Percentiles rank a stretch among this genome's conserved stretches.
These are phyloP conservation scores for Thymelicus acteon DNA, from an alignment of 2,888 invertebrate species.

Conservation along the genomic window DNA sequence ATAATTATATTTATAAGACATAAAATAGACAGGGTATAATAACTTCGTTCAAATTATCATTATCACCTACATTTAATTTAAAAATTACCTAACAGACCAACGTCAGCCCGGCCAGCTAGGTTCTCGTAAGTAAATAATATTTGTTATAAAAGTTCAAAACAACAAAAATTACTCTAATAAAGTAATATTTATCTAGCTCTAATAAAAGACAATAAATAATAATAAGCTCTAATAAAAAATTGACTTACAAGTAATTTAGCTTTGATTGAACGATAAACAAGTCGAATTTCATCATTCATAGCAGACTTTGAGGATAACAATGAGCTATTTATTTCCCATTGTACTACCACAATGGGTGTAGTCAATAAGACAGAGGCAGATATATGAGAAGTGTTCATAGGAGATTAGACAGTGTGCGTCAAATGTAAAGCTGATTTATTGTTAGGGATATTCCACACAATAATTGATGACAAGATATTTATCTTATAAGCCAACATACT, in stretches of 20 bases:
- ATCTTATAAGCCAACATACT: neutral
- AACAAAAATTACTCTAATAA: no score
- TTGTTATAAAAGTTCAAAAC: no score
- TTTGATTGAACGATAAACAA: conserved; percentile 19
- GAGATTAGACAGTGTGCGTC: conserved; percentile 51
- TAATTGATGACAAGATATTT: neutral
- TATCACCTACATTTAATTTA: no score
- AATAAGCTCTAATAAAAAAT: no score
- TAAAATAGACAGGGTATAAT: no score
- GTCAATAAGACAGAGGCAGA: conserved; percentile 50
- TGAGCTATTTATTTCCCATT: conserved; percentile 42
- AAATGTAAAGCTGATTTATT: conserved; percentile 27
- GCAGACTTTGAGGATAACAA: conserved; percentile 36
- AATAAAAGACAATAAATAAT: no score
- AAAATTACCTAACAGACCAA: no score
- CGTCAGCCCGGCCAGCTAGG: no score
- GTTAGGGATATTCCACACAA: conserved; percentile 12
- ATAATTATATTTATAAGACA: no score
- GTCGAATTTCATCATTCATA: conserved; percentile 34
- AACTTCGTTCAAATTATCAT: no score
- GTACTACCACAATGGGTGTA: conserved; percentile 39
- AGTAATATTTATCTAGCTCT: no score
- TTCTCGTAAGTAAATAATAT: no score
- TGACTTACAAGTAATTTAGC: neutral
- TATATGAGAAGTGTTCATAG: conserved; percentile 50